Conservation (phyloP, 1,140 invertebrate genomes). For the Phymastichus coffea region DNA sequence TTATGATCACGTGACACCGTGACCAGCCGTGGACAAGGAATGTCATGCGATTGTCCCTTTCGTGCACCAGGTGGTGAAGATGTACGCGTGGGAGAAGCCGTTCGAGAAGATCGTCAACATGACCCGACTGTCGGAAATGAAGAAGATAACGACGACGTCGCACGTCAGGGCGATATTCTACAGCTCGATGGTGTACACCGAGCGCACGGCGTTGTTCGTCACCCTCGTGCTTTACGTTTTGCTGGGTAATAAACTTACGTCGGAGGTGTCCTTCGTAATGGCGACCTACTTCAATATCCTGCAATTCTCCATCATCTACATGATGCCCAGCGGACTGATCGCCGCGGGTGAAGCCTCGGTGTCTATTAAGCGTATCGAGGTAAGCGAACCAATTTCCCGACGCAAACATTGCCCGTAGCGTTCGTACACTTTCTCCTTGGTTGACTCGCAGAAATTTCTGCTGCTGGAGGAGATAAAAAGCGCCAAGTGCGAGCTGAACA, state of each 20-base stretch:
- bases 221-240: conserved; percentile 71
- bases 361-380: conserved; percentile 63
- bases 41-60: no score
- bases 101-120: conserved; percentile 61
- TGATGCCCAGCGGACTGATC: conserved; percentile 72
- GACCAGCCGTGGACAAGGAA: no score
- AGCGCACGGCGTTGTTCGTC: conserved; percentile 72
- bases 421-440: background rate
- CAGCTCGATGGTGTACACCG: conserved; percentile 69
- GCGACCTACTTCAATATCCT: conserved; percentile 71
- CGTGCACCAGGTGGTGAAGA: conserved; percentile 77
- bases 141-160: conserved; percentile 66
- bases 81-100: conserved; percentile 77
- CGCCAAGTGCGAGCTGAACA: background rate
- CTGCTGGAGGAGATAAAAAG: conserved; percentile 55
- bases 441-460: conserved; percentile 61
- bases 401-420: background rate
- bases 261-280: conserved; percentile 64
- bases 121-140: conserved; percentile 65
- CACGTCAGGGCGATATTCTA: conserved; percentile 73
- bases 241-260: conserved; percentile 65
- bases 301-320: conserved; percentile 64
- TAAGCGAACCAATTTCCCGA: no score
- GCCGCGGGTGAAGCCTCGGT: conserved; percentile 66
- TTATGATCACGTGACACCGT: no score